phyloP scores from a whole-genome alignment of 2,888 invertebrate species.

The Aricia artaxerxes region DNA sequence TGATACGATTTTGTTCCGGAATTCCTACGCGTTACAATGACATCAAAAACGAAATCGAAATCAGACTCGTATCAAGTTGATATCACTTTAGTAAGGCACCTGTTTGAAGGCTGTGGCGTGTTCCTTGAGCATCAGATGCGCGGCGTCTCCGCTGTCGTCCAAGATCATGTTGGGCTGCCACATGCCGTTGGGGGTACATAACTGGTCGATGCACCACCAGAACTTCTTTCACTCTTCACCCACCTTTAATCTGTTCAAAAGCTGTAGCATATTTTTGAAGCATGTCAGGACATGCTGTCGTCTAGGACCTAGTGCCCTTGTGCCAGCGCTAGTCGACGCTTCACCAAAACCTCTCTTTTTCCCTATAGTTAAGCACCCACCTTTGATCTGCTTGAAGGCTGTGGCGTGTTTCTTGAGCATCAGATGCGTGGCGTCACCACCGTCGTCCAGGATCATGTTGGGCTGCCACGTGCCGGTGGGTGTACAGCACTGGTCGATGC shows the following conservation, averaged over 20 bases:
- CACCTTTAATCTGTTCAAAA: conserved; percentile 92
- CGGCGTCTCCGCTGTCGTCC: conserved; percentile 98
- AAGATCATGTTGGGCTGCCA: conserved; percentile 53
- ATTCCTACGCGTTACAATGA: no score
- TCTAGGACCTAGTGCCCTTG: conserved; percentile 82
- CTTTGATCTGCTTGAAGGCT: conserved; percentile 94
- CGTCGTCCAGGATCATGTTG: conserved; percentile 98
- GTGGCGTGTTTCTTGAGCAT: conserved; percentile 97
- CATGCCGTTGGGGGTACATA: no score
- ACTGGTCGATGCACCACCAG: neutral
- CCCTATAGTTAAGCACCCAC: conserved; percentile 41
- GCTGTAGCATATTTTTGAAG: conserved; percentile 96
- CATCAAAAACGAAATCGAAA: no score
- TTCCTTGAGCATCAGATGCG: conserved; percentile 97
- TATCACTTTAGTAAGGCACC: conserved; percentile 38
- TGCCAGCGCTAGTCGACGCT: no score
- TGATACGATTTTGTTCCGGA: no score
- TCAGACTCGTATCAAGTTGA: no score
- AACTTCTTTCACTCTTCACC: neutral
- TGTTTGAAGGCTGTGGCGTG: conserved; percentile 95
- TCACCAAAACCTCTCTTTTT: no score
- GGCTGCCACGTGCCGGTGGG: conserved; percentile 96
- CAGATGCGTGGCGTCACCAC: conserved; percentile 97
- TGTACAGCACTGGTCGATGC: conserved; percentile 95
- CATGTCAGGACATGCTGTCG: conserved; percentile 93